Base-by-base conservation (phyloP, 2,888 invertebrate species). In the Pheosia gnoma region DNA sequence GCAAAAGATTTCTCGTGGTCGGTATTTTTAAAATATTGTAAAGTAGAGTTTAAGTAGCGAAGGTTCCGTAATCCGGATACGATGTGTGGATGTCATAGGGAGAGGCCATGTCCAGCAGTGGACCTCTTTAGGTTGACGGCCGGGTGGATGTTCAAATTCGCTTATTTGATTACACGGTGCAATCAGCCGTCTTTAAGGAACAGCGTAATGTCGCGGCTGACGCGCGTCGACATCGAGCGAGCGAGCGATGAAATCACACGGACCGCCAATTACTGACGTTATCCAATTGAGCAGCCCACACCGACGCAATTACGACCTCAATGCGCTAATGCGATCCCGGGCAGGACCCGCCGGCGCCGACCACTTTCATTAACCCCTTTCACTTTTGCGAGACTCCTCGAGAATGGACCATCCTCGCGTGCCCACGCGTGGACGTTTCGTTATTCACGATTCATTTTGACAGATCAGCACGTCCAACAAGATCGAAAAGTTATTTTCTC, bases 211-310 rank as follows among this genome's bases (percentile, higher is more conserved):
- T 52, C 36, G 8, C 13, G 25, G 36, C 25, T 52, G 25, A 0
- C 37, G 51, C 8, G 49, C 49, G 7, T 38, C 56, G 61, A 58
- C 64, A 25, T 25, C 25, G 25, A 25, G 25, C 25, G 25, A 25
- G 25, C 25, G 25, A 25, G 78, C 78, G 76, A 76, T 77, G 77
- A 77, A 81, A 83, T 85, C 85, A 83, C 82, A 81, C 81, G 78
- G 62, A 65, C 71, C 71, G 77, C 69, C 82, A 82, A 84, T 83
- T 85, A 84, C 74, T 67, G 64, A 73, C 77, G 79, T 83, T 81
- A 81, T 79, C 78, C 83, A 83, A 81, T 86, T 85, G 83, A 75
- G 76, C 67, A 51, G 68, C 70, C 68, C 71, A 61, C 69, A 65
- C 79, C 75, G 74, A 70, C 72, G 67, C 80, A 79, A 84, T 84